A percentile compares a stretch with the other conserved stretches of the same genome.
phyloP scores from a whole-genome alignment of 2,113 vertebrate genomes.

The Aythya baeri region DNA sequence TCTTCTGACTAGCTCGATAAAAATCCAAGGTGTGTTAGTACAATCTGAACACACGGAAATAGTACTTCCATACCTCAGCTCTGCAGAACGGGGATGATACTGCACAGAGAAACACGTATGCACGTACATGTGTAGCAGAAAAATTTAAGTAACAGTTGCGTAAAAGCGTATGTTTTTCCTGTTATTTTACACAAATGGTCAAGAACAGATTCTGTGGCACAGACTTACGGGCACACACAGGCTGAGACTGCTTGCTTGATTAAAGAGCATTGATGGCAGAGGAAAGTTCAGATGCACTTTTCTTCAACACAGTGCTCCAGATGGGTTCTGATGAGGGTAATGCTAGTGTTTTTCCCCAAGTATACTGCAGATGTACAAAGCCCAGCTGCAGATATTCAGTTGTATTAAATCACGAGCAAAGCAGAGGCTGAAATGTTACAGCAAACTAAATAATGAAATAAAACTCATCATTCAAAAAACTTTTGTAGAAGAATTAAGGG shows the following conservation, averaged over 20 bases:
- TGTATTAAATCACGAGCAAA: background rate
- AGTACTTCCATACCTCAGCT: background rate
- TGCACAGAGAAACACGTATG: background rate
- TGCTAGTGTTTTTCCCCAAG: background rate
- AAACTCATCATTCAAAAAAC: background rate
- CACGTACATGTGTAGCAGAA: background rate
- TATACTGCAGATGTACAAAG: background rate
- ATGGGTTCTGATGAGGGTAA: background rate
- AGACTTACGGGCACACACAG: background rate
- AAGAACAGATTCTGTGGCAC: background rate
- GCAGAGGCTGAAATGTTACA: background rate
- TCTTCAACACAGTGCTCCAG: background rate
- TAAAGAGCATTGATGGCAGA: background rate
- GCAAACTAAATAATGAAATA: background rate
- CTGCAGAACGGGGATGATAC: background rate
- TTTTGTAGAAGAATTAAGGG: fast-evolving
- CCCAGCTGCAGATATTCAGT: background rate
- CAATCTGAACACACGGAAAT: background rate
- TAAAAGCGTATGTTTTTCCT: background rate
- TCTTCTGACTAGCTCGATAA: background rate
- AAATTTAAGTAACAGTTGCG: background rate
- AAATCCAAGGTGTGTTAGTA: background rate
- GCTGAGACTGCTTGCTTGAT: background rate
- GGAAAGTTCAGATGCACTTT: background rate
- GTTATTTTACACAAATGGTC: background rate